Evolutionary conservation across 2,888 invertebrate species (phyloP).

Genomic region (Tetramorium bicarinatum): DNA sequence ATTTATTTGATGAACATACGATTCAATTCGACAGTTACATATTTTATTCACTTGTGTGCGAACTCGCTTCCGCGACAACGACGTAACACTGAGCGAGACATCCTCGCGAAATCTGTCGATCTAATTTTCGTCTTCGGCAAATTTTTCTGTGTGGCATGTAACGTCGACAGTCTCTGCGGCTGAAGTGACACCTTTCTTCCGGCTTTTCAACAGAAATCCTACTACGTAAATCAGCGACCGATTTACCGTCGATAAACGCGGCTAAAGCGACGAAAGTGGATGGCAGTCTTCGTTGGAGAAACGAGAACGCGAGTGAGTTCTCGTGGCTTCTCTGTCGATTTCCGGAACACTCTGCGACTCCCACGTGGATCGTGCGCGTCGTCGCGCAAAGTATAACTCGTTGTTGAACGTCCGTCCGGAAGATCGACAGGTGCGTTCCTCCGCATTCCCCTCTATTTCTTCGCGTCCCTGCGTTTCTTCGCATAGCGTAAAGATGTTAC

Average conservation of each 20-base stretch:
- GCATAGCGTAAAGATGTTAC: constrained; percentile 35
- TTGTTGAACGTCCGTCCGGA: constrained; percentile 81
- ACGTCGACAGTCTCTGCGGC: constrained; percentile 38
- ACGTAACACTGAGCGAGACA: constrained; percentile 31
- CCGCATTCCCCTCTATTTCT: constrained; percentile 51
- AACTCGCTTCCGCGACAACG: not conserved
- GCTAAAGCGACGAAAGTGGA: constrained; percentile 41
- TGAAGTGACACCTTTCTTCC: constrained; percentile 45
- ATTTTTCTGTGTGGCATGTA: constrained; percentile 32
- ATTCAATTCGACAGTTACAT: constrained; percentile 21
- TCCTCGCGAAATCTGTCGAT: constrained; percentile 46
- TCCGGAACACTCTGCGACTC: constrained; percentile 75
- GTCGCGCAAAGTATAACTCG: constrained; percentile 82
- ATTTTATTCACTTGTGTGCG: constrained; percentile 1
- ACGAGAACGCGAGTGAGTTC: constrained; percentile 34
- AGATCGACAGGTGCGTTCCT: constrained; percentile 79
- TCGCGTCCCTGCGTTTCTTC: constrained; percentile 11
- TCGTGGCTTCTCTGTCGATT: constrained; percentile 66
- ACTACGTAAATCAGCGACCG: constrained; percentile 36
- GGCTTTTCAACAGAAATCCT: constrained; percentile 43
- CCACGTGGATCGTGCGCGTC: constrained; percentile 80
- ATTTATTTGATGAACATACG: not conserved
- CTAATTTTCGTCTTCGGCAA: constrained; percentile 40
- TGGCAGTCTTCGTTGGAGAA: constrained; percentile 24
- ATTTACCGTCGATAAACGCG: constrained; percentile 51